phyloP scores from a whole-genome alignment of 2,797 vertebrate species.

The Alfaro cultratus region DNA sequence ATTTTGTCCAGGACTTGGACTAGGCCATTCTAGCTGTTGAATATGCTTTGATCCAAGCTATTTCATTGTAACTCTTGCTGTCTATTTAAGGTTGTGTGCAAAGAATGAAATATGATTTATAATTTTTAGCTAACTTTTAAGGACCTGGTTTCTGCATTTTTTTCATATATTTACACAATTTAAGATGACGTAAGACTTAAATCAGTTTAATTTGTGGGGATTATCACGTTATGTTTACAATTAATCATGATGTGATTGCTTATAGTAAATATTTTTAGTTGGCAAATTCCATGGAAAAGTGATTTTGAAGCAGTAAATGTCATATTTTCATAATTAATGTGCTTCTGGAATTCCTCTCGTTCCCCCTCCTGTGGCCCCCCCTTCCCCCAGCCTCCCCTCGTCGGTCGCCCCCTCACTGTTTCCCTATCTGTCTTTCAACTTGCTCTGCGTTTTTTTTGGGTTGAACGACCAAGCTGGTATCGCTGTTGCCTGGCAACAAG shows the following conservation, averaged over 20 bases:
- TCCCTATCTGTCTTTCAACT: slow-evolving; percentile 31
- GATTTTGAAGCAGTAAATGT: not conserved
- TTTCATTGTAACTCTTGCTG: no score
- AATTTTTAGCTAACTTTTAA: not conserved
- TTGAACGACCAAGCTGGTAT: slow-evolving; percentile 64
- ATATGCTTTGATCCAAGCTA: not conserved
- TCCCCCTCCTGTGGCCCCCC: not conserved
- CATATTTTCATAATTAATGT: not conserved
- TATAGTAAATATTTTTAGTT: not conserved
- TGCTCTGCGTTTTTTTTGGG: slow-evolving; percentile 34
- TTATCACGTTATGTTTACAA: not conserved
- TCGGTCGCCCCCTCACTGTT: slow-evolving; percentile 20
- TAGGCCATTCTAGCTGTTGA: not conserved
- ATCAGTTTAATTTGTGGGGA: not conserved
- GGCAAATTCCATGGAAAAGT: not conserved
- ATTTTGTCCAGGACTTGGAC: not conserved
- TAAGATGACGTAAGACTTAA: not conserved
- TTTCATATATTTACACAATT: not conserved
- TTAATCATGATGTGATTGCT: not conserved
- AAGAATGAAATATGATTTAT: not conserved
- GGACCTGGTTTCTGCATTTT: not conserved
- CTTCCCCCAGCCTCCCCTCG: not conserved
- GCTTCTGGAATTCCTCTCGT: not conserved
- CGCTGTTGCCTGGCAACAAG: slow-evolving; percentile 82
- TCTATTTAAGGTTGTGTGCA: not conserved